Evolutionary conservation across 2,113 vertebrate species (phyloP).

Genomic region (Brachyhypopomus occidentalis): DNA sequence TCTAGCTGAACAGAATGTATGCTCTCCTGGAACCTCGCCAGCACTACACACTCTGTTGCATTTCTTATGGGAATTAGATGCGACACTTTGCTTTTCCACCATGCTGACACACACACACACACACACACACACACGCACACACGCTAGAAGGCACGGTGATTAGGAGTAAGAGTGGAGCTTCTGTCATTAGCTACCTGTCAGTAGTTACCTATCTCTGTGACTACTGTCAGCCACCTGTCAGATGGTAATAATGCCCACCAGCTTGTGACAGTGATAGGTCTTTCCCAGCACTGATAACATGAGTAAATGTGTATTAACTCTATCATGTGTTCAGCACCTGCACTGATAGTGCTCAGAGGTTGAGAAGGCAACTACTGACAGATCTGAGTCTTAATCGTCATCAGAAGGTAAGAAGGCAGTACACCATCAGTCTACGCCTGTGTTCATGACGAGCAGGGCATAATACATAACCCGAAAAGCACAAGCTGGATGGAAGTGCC

Average conservation of each 20-base stretch:
- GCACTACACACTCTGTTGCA: background rate
- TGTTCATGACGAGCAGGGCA: slow-evolving; percentile 5
- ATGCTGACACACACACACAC: background rate
- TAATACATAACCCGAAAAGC: slow-evolving; percentile 3
- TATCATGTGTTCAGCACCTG: background rate
- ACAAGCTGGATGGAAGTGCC: background rate
- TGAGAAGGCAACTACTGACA: background rate
- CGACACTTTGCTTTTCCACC: background rate
- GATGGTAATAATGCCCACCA: slow-evolving; percentile 28
- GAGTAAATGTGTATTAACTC: slow-evolving; percentile 20
- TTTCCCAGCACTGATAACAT: slow-evolving; percentile 19
- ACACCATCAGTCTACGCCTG: background rate
- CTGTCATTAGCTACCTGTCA: slow-evolving; percentile 31
- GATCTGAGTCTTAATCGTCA: background rate
- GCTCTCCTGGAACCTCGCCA: background rate
- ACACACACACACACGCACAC: too few species aligned
- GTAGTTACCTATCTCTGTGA: slow-evolving; percentile 39
- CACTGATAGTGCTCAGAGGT: background rate
- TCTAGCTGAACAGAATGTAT: background rate
- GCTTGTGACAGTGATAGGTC: slow-evolving; percentile 39
- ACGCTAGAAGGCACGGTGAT: background rate
- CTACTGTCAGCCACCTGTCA: slow-evolving; percentile 33
- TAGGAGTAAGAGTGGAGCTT: background rate
- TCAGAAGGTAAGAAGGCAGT: background rate
- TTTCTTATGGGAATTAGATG: background rate